phyloP scores from a whole-genome alignment of 2,888 invertebrate species.

The Athalia rosae region DNA sequence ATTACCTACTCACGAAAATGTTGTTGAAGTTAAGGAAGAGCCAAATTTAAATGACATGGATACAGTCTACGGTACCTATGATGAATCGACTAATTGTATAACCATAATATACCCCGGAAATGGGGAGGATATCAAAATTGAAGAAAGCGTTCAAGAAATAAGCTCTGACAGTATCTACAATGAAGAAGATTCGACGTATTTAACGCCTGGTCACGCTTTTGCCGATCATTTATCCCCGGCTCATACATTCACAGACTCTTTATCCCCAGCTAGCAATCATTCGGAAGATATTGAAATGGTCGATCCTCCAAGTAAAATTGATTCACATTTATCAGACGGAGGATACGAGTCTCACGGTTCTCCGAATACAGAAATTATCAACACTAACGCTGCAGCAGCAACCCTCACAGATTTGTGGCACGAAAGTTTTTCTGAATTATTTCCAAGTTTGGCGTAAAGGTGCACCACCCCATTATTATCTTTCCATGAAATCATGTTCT shows the following conservation, averaged over 20 bases:
- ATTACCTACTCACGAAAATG: slow-evolving; percentile 32
- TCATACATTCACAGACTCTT: slow-evolving; percentile 62
- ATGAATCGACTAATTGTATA: slow-evolving; percentile 83
- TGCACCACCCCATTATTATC: no score
- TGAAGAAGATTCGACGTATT: slow-evolving; percentile 51
- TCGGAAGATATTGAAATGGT: slow-evolving; percentile 65
- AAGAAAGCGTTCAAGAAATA: slow-evolving; percentile 65
- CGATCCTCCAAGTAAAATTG: slow-evolving; percentile 25
- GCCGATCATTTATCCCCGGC: slow-evolving; percentile 60
- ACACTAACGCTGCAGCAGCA: slow-evolving; percentile 65
- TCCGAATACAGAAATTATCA: slow-evolving; percentile 66
- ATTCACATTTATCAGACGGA: slow-evolving; percentile 74
- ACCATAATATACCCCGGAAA: slow-evolving; percentile 82
- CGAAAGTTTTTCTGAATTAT: slow-evolving; percentile 85
- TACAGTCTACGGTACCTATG: slow-evolving; percentile 83
- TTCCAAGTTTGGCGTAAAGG: slow-evolving; percentile 81
- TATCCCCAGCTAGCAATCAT: slow-evolving; percentile 66
- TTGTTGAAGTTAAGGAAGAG: slow-evolving; percentile 61
- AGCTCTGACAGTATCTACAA: slow-evolving; percentile 54
- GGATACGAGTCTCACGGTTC: slow-evolving; percentile 82
- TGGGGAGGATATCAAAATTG: slow-evolving; percentile 72
- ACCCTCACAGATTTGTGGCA: slow-evolving; percentile 82
- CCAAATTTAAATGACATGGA: slow-evolving; percentile 73
- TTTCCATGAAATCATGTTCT: no score
- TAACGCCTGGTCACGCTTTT: slow-evolving; percentile 47